Percentiles rank a stretch among this genome's conserved stretches.
These are phyloP conservation scores for Exaiptasia diaphana DNA, from an alignment of 64 coral and sea anemone genomes.

Conservation along the genomic window DNA sequence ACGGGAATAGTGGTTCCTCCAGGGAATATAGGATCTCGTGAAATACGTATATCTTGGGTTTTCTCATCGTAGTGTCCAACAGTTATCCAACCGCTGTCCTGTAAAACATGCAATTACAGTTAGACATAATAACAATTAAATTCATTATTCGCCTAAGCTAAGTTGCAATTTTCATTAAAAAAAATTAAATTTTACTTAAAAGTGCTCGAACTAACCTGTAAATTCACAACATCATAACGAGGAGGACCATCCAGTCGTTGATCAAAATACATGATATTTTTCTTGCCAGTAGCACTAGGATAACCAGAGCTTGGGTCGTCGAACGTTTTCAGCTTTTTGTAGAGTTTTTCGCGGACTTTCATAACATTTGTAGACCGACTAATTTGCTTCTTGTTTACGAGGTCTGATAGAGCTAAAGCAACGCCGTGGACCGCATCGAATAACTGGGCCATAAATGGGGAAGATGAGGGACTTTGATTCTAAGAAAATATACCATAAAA, in stretches of 20 bases:
- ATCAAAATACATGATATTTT: slow-evolving; percentile 87
- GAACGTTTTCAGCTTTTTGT: slow-evolving; percentile 68
- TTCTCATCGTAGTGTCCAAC: slow-evolving; percentile 78
- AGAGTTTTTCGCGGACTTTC: slow-evolving; percentile 79
- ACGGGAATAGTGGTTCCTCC: slow-evolving; percentile 79
- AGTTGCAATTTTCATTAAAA: no score
- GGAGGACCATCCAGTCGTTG: slow-evolving; percentile 71
- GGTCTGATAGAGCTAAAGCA: slow-evolving; percentile 83
- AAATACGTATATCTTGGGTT: slow-evolving; percentile 64
- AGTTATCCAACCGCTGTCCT: slow-evolving; percentile 92
- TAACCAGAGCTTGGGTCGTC: slow-evolving; percentile 56
- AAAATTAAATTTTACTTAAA: background rate
- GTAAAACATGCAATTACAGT: background rate
- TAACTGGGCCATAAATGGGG: slow-evolving; percentile 75
- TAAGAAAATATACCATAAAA: background rate
- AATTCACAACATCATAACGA: slow-evolving; percentile 83
- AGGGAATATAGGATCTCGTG: slow-evolving; percentile 77
- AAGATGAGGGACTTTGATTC: slow-evolving; percentile 60
- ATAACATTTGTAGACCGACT: slow-evolving; percentile 70
- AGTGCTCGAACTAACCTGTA: slow-evolving; percentile 50
- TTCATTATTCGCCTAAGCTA: no score
- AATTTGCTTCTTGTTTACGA: slow-evolving; percentile 86
- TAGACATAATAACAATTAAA: background rate
- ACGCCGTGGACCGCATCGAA: slow-evolving; percentile 95
- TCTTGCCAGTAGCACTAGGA: slow-evolving; percentile 82